Evolutionary conservation across 2,888 invertebrate species (phyloP).

Genomic region (Schizaphis graminum): DNA sequence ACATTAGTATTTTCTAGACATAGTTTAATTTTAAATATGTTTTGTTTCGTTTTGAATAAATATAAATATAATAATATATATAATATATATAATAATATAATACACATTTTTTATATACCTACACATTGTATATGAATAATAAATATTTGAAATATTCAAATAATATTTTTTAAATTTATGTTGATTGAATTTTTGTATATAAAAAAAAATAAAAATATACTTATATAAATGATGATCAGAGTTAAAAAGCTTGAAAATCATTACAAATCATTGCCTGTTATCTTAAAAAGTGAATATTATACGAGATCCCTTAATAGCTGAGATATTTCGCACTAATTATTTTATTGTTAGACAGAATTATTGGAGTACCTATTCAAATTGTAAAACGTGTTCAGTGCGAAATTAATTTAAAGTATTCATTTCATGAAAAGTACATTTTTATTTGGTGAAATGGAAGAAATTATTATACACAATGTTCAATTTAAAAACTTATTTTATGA

Average conservation of each 20-base stretch:
- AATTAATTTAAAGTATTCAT: not conserved
- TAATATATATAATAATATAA: too few relatives aligned
- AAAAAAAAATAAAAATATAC: too few relatives aligned
- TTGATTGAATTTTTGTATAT: not conserved
- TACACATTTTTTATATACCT: too few relatives aligned
- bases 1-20: not conserved
- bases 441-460: not conserved
- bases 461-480: not conserved
- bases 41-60: not conserved
- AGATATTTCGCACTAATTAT: not conserved
- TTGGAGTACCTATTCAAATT: not conserved
- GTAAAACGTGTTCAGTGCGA: not conserved
- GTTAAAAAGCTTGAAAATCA: not conserved
- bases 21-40: not conserved
- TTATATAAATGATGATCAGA: not conserved
- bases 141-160: not conserved
- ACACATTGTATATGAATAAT: not conserved
- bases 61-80: too few relatives aligned
- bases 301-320: not conserved
- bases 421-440: not conserved
- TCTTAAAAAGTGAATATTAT: not conserved
- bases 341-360: not conserved
- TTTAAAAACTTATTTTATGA: not conserved
- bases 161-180: not conserved
- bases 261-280: not conserved